Conservation (phyloP, 2,797 vertebrate species). For the Iguana delicatissima region DNA sequence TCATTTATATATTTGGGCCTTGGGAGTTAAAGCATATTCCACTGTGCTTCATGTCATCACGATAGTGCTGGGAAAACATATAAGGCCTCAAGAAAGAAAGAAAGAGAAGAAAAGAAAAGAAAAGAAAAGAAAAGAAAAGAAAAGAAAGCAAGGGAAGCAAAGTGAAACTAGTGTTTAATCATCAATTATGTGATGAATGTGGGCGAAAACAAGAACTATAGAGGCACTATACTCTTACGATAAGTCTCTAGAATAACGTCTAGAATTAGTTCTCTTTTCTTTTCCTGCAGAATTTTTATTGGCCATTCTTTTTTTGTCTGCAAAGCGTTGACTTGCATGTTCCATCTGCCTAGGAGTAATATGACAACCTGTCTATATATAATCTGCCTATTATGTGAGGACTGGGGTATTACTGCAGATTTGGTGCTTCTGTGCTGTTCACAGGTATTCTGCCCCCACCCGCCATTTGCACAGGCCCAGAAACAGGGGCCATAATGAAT, state of each 20-base stretch:
- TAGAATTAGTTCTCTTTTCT: not conserved
- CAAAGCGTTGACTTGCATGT: constrained; percentile 41
- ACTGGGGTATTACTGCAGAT: constrained; percentile 41
- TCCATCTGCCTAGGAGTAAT: constrained; percentile 37
- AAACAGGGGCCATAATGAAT: constrained; percentile 76
- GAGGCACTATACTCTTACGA: not conserved
- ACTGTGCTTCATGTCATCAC: not conserved
- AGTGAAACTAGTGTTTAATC: not conserved
- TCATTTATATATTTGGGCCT: too few relatives aligned
- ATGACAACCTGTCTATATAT: constrained; percentile 49
- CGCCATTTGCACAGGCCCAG: constrained; percentile 68
- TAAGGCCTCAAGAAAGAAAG: not conserved
- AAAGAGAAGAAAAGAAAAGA: too few relatives aligned
- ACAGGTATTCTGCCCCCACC: constrained; percentile 71
- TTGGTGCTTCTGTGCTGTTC: constrained; percentile 60
- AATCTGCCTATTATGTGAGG: constrained; percentile 61
- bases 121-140: too few relatives aligned
- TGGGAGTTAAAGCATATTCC: not conserved
- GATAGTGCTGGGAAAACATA: not conserved
- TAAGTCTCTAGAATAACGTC: not conserved
- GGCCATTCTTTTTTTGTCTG: not conserved
- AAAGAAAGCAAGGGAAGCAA: not conserved
- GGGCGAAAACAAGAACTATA: not conserved
- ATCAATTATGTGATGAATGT: not conserved
- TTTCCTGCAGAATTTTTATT: not conserved